Percentiles rank a stretch among this genome's conserved stretches.
Conservation (phyloP, 2,888 invertebrate genomes). For the Pristionchus japonicus region DNA sequence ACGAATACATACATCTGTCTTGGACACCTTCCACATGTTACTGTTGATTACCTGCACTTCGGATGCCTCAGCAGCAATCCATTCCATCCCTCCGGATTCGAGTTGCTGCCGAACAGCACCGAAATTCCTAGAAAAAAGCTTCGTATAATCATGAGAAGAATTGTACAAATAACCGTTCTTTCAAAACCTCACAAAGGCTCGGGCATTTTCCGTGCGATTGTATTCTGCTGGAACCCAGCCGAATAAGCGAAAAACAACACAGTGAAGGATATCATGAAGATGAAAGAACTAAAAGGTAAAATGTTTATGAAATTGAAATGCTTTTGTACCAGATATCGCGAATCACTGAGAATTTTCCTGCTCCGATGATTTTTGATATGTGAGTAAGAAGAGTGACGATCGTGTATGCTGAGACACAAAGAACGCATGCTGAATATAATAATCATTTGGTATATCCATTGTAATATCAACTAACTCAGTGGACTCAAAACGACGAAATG, state of each 20-base stretch:
- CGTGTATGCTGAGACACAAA: background rate
- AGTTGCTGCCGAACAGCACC: background rate
- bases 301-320: background rate
- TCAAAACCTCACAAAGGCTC: background rate
- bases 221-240: conserved; percentile 35
- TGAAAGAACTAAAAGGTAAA: background rate
- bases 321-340: background rate
- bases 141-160: too few relatives aligned
- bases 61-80: conserved; percentile 16
- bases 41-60: background rate
- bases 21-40: too few relatives aligned
- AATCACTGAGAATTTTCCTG: background rate
- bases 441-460: background rate
- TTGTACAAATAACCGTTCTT: too few relatives aligned
- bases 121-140: background rate
- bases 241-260: background rate
- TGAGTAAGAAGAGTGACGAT: background rate
- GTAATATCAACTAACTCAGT: background rate
- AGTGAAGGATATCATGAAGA: conserved; percentile 2
- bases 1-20: too few relatives aligned
- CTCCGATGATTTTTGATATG: background rate
- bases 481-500: background rate
- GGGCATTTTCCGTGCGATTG: background rate
- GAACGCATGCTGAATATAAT: background rate
- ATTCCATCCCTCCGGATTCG: background rate